Evolutionary conservation across 2,797 vertebrate species (phyloP).

Genomic region (Toxotes lorentzi): DNA sequence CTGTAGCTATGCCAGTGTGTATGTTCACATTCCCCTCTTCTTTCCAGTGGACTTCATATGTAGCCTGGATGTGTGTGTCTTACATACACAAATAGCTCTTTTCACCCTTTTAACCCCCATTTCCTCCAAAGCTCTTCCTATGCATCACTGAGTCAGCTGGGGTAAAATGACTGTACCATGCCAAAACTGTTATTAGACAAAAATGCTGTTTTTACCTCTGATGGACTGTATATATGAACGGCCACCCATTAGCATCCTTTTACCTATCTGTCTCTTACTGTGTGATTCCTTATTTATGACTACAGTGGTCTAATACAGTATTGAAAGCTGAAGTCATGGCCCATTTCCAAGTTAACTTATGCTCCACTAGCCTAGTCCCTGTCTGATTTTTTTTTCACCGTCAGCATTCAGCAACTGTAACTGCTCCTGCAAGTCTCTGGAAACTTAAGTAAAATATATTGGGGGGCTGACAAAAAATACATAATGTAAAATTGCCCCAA

Average conservation of each 20-base stretch:
- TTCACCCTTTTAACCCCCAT: conserved; percentile 48
- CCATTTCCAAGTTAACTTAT: conserved; percentile 17
- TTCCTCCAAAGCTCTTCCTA: conserved; percentile 25
- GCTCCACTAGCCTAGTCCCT: conserved; percentile 19
- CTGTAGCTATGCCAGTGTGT: not conserved
- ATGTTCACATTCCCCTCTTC: conserved; percentile 46
- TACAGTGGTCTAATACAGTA: not conserved
- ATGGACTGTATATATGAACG: conserved; percentile 21
- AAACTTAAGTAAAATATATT: not conserved
- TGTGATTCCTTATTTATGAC: conserved; percentile 38
- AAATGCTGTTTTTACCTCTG: conserved; percentile 17
- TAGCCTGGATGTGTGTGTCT: not conserved
- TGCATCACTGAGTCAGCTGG: conserved; percentile 51
- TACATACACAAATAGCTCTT: not conserved
- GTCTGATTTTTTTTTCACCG: not conserved
- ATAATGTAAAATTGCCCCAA: too few species aligned
- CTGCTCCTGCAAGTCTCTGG: not conserved
- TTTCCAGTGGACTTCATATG: conserved; percentile 2
- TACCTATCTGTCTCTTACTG: conserved; percentile 13
- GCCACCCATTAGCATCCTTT: not conserved
- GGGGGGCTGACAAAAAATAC: not conserved
- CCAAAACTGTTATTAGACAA: conserved; percentile 50
- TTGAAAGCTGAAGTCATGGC: conserved; percentile 17
- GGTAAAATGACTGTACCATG: conserved; percentile 12
- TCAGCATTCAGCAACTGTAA: conserved; percentile 8